Evolutionary conservation across 2,888 invertebrate species (phyloP).

Genomic region (Cephus spinipes): DNA sequence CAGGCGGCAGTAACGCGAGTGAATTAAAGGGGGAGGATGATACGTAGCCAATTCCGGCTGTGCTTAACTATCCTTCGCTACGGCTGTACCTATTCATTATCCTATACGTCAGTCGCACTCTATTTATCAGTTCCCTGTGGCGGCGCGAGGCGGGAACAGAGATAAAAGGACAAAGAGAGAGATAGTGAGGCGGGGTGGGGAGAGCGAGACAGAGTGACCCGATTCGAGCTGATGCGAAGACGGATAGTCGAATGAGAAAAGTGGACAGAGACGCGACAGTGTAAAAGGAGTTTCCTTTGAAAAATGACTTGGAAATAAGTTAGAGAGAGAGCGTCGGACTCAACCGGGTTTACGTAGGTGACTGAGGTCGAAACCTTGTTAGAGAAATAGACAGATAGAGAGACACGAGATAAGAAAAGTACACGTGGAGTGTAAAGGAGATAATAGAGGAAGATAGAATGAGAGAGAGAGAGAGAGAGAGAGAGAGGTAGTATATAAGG

Average conservation of each 20-base stretch:
- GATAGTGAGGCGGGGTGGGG: too few relatives aligned
- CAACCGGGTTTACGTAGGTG: neutral
- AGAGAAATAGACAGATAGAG: constrained; percentile 14
- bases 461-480: constrained; percentile 12
- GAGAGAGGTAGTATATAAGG: constrained; percentile 12
- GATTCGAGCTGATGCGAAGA: neutral
- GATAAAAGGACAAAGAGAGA: neutral
- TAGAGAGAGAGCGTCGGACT: neutral
- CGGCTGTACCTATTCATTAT: neutral
- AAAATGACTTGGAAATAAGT: neutral
- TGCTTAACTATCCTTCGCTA: neutral
- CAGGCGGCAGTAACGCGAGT: neutral
- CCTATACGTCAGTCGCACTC: neutral
- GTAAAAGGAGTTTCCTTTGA: neutral
- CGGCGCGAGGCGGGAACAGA: neutral
- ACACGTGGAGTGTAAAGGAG: constrained; percentile 42
- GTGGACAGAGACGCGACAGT: neutral
- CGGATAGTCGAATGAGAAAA: neutral
- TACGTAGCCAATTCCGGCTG: neutral
- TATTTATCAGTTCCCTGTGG: neutral
- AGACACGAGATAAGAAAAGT: constrained; percentile 42
- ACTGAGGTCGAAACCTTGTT: neutral
- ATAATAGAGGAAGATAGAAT: constrained; percentile 1
- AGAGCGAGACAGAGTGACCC: neutral
- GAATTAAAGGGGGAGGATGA: neutral